A percentile compares a stretch with the other conserved stretches of the same genome.
Conservation (phyloP, 1,140 invertebrate species). For the Diorhabda sublineata region DNA sequence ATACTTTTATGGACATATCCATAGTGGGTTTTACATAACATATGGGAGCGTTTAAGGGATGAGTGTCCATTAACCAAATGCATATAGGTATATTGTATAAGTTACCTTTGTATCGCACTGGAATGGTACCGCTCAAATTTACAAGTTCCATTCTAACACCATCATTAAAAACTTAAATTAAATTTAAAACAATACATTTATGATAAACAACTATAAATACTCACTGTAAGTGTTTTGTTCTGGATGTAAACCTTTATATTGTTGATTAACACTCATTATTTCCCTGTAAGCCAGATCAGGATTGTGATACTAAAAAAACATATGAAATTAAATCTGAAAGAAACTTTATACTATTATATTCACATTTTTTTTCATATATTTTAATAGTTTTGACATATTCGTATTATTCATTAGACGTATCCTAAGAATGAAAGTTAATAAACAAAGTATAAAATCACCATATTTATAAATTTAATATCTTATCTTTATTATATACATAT, state of each 20-base stretch:
- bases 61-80: slow-evolving; percentile 94
- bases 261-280: slow-evolving; percentile 62
- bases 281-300: slow-evolving; percentile 71
- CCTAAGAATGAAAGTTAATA: no score
- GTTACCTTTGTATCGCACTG: slow-evolving; percentile 84
- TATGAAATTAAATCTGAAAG: slow-evolving; percentile 17
- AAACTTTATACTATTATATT: neutral
- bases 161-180: slow-evolving; percentile 81
- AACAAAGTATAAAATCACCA: no score
- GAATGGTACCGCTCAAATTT: slow-evolving; percentile 87
- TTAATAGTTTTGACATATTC: neutral
- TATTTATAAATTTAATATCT: no score
- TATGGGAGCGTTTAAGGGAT: slow-evolving; percentile 96
- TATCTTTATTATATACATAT: no score
- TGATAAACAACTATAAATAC: slow-evolving; percentile 16
- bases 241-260: slow-evolving; percentile 68
- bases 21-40: slow-evolving; percentile 94
- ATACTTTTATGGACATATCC: slow-evolving; percentile 94
- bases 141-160: slow-evolving; percentile 77
- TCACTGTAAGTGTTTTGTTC: slow-evolving; percentile 64
- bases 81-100: slow-evolving; percentile 95
- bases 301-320: slow-evolving; percentile 63
- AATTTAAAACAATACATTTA: slow-evolving; percentile 39
- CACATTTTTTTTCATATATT: neutral
- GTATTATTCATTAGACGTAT: no score